Base-by-base conservation (phyloP, 2,888 invertebrate species). In the Camponotus fellah region DNA sequence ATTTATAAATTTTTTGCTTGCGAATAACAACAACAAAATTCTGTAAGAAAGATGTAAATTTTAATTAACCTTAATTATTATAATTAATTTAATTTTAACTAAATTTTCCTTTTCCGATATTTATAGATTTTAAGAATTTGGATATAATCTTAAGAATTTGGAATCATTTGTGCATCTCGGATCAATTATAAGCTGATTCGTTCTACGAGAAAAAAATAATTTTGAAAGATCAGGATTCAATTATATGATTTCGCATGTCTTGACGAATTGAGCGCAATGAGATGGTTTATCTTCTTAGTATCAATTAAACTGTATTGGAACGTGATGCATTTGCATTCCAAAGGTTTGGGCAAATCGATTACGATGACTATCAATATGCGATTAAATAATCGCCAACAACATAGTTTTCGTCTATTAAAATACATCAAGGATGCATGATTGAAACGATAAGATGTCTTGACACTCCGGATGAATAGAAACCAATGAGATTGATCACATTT, bases 271-370 rank as follows among this genome's bases (percentile, higher is more conserved):
- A 58, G 43, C 12, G 53, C 37, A 49, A 17, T 32, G 26, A 66
- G 14, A 56, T 53, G 14, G n/a, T 66, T 40, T 21, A 26, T 9
- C 21, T 9, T n/a, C 9, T 26, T 3, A n/a, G 46, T 40, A 68
- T 26, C 26, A 26, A 26, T 26, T 26, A 26, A 26, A 26, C 26
- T 60, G 60, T 8, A 60, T 43, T 32, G 14, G n/a, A 75, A 5
- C 14, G 2, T 8, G 21, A 60, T 21, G 17, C 17, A 79, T 79
- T 69, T 79, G 43, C 46, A 60, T 79, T 12, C 60, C 21, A 58
- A 79, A 60, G 69, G 12, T 58, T 69, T 79, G 21, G 21, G 8
- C 9, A 46, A 58, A 79, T 46, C 10, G 43, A 17, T 14, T 46
- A 40, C 49, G 49, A 17, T 17, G 34, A 34, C 14, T 68, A 79